phyloP scores from a whole-genome alignment of 2,113 vertebrate species.

The Calcarius ornatus region DNA sequence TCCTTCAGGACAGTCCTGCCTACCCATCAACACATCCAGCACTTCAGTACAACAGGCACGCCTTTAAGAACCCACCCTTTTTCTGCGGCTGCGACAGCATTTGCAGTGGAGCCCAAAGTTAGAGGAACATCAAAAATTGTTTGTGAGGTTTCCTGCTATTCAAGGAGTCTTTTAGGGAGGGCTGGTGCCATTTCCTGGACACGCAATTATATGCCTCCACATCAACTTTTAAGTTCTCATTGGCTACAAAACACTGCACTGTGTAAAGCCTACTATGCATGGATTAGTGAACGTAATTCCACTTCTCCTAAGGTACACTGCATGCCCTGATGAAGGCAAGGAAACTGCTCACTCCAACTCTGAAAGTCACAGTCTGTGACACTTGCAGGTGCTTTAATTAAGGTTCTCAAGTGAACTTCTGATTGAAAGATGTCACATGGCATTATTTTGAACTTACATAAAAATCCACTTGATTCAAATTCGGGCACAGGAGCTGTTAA shows the following conservation, averaged over 20 bases:
- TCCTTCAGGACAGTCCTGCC: background rate
- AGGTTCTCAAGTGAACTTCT: background rate
- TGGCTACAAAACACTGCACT: background rate
- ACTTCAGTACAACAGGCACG: too few species aligned
- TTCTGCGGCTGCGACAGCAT: background rate
- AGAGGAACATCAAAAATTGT: background rate
- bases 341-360: background rate
- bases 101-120: rapidly evolving
- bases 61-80: background rate
- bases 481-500: background rate
- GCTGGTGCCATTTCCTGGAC: background rate
- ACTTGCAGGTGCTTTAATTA: background rate
- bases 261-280: rapidly evolving
- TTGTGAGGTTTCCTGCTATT: background rate
- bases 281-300: background rate
- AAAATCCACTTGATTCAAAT: background rate
- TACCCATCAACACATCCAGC: rapidly evolving
- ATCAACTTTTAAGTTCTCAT: background rate
- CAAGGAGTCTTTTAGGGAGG: background rate
- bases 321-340: rapidly evolving
- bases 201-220: rapidly evolving
- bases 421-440: background rate
- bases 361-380: background rate
- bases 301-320: background rate
- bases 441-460: background rate